Base-by-base conservation (phyloP, 2,888 invertebrate species). In the Arenicola marina region DNA sequence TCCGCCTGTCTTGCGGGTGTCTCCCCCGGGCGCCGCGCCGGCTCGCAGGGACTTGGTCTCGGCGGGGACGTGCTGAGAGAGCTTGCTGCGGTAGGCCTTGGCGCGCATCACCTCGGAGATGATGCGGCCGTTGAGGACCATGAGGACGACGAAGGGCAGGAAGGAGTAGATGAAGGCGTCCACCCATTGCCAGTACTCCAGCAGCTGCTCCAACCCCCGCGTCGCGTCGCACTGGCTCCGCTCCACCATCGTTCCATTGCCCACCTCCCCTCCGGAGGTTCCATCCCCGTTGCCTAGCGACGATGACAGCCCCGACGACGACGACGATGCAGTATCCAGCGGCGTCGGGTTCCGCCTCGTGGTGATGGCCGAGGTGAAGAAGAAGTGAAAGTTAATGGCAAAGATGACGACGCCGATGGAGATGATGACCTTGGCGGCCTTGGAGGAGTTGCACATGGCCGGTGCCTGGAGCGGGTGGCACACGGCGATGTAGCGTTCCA, bases 401-500 rank as follows among this genome's bases (percentile, higher is more conserved):
- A 80, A 58, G 45, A 79, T 72, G 7, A 77, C 53, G 3, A 72
- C 28, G 2, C 76, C 62, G 3, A 81, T 56, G 1, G 62, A 51
- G 2, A 68, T 56, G 28, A 79, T 51, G 69, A 74, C 59, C 71
- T 73, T 7, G 11, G 48, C 18, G 18, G 81, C 79, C 53, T 76
- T 63, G 3, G 68, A 57, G 18, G 72, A 63, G 57, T 75, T 78
- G 62, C 79, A 80, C 61, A 78, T 71, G 24, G 72, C 53, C 11
- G 70, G 71, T 2, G 80, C 79, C 31, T 71, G 69, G 4, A 80
- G 68, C 1, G 80, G 78, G 26, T 51, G 46, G 34, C 48, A 56
- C 7, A 81, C 79, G n/a, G 78, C 80, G 28, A 80, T 76, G 58
- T 76, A 80, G 11, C 81, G 65, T 62, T 81, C 81, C 24, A 78